phyloP scores from a whole-genome alignment of 2,888 invertebrate genomes.

The Drosophila incognita region DNA sequence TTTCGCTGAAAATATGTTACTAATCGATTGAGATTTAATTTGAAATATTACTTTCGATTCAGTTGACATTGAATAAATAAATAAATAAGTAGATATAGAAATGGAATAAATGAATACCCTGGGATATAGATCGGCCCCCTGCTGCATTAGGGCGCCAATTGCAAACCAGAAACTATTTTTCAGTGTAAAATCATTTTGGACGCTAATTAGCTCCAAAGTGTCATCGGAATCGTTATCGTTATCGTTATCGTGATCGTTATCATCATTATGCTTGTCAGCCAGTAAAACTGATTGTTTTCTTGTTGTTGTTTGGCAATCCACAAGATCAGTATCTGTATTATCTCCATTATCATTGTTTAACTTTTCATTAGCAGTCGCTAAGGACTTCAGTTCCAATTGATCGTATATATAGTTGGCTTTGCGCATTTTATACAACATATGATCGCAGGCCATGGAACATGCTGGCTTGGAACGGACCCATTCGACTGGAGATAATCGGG shows the following conservation, averaged over 20 bases:
- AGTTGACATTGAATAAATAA: not conserved
- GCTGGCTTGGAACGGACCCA: conserved; percentile 88
- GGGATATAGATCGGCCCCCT: conserved; percentile 96
- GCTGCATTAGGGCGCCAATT: conserved; percentile 97
- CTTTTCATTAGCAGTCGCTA: not conserved
- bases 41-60: not conserved
- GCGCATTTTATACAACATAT: conserved; percentile 64
- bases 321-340: conserved; percentile 13
- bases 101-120: conserved; percentile 87
- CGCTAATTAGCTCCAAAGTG: conserved; percentile 77
- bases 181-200: conserved; percentile 93
- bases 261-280: conserved; percentile 16
- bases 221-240: conserved; percentile 51
- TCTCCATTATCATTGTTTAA: conserved; percentile 2
- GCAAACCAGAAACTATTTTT: conserved; percentile 98
- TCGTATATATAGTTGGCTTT: conserved; percentile 46
- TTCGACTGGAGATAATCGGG: conserved; percentile 93
- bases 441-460: conserved; percentile 86
- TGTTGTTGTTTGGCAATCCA: not conserved
- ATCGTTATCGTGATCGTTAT: not conserved
- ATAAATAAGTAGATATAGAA: not conserved
- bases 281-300: conserved; percentile 1
- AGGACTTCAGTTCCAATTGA: conserved; percentile 43
- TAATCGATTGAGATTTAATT: not conserved
- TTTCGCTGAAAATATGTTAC: not conserved